Evolutionary conservation across 2,113 vertebrate species (phyloP).

Genomic region (Solenodon paradoxus): DNA sequence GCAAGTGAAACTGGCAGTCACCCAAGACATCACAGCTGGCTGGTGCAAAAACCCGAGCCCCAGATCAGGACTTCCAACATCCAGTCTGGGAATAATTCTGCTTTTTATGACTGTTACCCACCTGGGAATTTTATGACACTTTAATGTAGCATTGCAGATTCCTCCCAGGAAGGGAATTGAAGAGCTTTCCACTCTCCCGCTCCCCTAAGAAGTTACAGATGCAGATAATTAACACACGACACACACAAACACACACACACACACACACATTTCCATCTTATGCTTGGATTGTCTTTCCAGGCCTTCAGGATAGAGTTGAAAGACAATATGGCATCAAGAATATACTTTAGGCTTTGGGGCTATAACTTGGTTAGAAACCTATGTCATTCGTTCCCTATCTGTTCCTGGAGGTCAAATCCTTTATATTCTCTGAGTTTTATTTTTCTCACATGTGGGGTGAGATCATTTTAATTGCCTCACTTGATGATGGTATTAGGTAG

Average conservation of each 20-base stretch:
- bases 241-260: no score
- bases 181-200: not conserved
- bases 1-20: not conserved
- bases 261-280: not conserved
- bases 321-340: not conserved
- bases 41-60: not conserved
- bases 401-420: not conserved
- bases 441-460: not conserved
- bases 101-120: not conserved
- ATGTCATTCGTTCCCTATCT: not conserved
- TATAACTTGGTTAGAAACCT: not conserved
- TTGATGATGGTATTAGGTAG: not conserved
- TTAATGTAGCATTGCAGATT: not conserved
- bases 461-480: not conserved
- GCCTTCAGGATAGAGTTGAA: not conserved
- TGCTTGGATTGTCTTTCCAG: not conserved
- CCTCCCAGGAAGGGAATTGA: not conserved
- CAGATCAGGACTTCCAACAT: not conserved
- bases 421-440: no score
- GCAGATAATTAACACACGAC: not conserved
- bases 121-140: not conserved
- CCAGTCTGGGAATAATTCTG: not conserved
- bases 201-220: accelerated
- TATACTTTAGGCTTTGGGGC: not conserved
- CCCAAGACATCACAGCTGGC: not conserved